A percentile compares a stretch with the other conserved stretches of the same genome.
phyloP scores from a whole-genome alignment of 2,888 invertebrate genomes.

The Andrena praecox region DNA sequence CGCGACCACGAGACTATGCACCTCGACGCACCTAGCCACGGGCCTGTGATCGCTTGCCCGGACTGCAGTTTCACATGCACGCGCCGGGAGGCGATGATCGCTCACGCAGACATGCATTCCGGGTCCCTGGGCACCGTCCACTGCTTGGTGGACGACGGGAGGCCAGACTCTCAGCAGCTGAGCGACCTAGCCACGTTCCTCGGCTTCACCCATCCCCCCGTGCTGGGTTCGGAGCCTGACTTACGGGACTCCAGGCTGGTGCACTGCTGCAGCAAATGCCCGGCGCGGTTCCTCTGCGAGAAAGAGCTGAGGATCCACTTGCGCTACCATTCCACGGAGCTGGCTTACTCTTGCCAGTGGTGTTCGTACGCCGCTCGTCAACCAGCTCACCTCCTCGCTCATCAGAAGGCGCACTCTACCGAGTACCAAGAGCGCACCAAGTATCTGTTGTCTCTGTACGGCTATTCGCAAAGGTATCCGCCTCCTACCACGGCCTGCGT shows the following conservation, averaged over 20 bases:
- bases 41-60: conserved; percentile 88
- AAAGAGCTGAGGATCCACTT: conserved; percentile 91
- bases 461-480: conserved; percentile 88
- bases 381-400: conserved; percentile 89
- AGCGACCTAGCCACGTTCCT: conserved; percentile 78
- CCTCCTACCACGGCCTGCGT: conserved; percentile 87
- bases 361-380: conserved; percentile 92
- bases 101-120: conserved; percentile 91
- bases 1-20: conserved; percentile 95
- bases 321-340: conserved; percentile 88
- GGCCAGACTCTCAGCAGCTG: conserved; percentile 86
- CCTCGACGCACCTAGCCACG: conserved; percentile 85
- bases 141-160: conserved; percentile 88
- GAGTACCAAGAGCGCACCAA: conserved; percentile 93
- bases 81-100: conserved; percentile 89
- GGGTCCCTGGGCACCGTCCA: conserved; percentile 90
- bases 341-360: conserved; percentile 90
- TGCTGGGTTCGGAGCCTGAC: conserved; percentile 79
- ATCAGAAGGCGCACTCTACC: conserved; percentile 90
- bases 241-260: conserved; percentile 83
- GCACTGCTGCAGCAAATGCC: conserved; percentile 93
- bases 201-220: conserved; percentile 74
- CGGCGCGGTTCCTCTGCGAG: conserved; percentile 92
- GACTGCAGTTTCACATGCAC: conserved; percentile 93
- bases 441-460: conserved; percentile 89